phyloP scores from a whole-genome alignment of 2,888 invertebrate genomes.

The Trachelus troglodyta region DNA sequence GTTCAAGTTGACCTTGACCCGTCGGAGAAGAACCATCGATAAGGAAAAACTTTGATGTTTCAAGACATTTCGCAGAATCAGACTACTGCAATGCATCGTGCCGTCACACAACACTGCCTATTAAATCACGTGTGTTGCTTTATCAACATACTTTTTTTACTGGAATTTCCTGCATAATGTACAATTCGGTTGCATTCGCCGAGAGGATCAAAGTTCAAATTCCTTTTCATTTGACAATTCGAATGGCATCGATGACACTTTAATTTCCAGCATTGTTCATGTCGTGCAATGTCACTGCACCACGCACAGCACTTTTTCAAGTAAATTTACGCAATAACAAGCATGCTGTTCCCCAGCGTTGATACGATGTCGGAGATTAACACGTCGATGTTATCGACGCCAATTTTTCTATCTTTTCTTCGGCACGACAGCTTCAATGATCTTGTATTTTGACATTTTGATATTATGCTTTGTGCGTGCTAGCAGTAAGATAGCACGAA shows the following conservation, averaged over 20 bases:
- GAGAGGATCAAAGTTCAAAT: background rate
- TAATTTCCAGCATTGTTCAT: background rate
- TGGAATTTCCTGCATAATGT: background rate
- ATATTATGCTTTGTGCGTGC: slow-evolving; percentile 26
- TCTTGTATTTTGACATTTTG: slow-evolving; percentile 32
- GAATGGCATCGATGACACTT: background rate
- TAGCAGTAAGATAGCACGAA: slow-evolving; percentile 23
- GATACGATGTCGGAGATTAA: background rate
- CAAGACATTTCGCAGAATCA: background rate
- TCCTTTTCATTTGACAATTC: background rate
- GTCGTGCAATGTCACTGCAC: background rate
- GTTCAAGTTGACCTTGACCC: slow-evolving; percentile 38
- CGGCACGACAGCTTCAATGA: background rate
- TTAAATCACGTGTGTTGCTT: background rate
- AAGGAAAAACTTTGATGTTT: slow-evolving; percentile 13
- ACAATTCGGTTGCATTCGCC: background rate
- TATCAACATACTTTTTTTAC: background rate
- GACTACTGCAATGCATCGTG: background rate
- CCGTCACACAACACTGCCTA: background rate
- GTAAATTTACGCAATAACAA: background rate
- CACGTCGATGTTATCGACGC: background rate
- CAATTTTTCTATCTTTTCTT: background rate
- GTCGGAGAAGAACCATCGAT: slow-evolving; percentile 21
- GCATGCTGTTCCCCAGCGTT: background rate
- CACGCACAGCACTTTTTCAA: background rate